phyloP scores from a whole-genome alignment of 2,113 vertebrate genomes.

The Cygnus buccinator region DNA sequence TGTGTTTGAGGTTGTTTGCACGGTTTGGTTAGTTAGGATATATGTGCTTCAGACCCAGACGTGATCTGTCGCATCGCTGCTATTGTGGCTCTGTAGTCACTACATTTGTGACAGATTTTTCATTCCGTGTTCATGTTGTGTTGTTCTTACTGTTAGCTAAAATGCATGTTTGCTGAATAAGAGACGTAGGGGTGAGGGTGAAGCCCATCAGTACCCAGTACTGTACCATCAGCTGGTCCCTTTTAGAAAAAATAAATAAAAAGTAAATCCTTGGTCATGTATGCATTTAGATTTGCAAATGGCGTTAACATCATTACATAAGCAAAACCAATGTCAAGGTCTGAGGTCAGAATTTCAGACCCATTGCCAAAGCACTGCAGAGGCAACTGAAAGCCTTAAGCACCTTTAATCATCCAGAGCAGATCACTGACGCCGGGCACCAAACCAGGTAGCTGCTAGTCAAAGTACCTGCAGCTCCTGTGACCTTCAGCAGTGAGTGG shows the following conservation, averaged over 20 bases:
- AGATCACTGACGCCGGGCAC: accelerated
- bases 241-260: no score
- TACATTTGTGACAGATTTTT: background rate
- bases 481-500: accelerated
- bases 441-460: background rate
- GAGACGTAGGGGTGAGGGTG: background rate
- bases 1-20: background rate
- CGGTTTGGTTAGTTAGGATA: background rate
- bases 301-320: background rate
- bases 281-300: accelerated
- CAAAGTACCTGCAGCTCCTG: background rate
- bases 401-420: background rate
- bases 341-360: background rate
- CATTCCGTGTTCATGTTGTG: accelerated
- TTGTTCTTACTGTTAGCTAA: background rate
- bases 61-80: accelerated
- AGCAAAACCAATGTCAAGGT: background rate
- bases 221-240: background rate
- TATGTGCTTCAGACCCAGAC: background rate
- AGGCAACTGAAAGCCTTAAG: background rate
- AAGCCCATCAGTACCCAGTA: background rate
- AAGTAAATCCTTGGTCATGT: background rate
- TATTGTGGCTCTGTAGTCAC: background rate
- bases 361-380: accelerated
- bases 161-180: background rate